A percentile compares a stretch with the other conserved stretches of the same genome.
phyloP scores from a whole-genome alignment of 1,140 invertebrate species.

The Megathymus violae region DNA sequence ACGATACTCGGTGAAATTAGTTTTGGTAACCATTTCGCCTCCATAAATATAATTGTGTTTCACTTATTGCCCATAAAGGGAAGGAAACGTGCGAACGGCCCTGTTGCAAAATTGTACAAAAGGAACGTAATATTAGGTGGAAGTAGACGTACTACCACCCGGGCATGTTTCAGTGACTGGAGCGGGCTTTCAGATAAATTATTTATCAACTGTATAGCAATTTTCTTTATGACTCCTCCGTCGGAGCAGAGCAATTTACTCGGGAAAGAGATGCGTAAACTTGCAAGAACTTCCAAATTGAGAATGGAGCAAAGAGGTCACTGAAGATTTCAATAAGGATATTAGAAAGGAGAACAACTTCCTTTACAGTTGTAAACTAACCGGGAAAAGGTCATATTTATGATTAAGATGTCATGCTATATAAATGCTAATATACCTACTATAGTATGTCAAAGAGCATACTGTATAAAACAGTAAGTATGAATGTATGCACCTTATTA shows the following conservation, averaged over 20 bases:
- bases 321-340: conserved; percentile 67
- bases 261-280: conserved; percentile 80
- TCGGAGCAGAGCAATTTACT: conserved; percentile 81
- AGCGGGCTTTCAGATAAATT: conserved; percentile 82
- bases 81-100: conserved; percentile 79
- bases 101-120: conserved; percentile 82
- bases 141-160: conserved; percentile 73
- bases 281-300: conserved; percentile 78
- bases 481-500: no score
- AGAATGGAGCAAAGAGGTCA: conserved; percentile 65
- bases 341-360: conserved; percentile 25
- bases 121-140: conserved; percentile 82
- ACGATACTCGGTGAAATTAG: conserved; percentile 75
- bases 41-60: conserved; percentile 83
- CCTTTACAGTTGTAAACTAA: neutral
- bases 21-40: conserved; percentile 75
- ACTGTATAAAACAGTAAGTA: no score
- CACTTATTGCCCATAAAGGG: conserved; percentile 83
- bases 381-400: no score
- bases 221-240: conserved; percentile 84
- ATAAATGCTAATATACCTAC: no score
- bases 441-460: no score
- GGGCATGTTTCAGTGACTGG: conserved; percentile 78
- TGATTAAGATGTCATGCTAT: neutral
- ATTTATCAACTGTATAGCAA: conserved; percentile 84